A percentile compares a stretch with the other conserved stretches of the same genome.
Conservation (phyloP, 2,113 vertebrate genomes). For the Bagarius yarrelli region DNA sequence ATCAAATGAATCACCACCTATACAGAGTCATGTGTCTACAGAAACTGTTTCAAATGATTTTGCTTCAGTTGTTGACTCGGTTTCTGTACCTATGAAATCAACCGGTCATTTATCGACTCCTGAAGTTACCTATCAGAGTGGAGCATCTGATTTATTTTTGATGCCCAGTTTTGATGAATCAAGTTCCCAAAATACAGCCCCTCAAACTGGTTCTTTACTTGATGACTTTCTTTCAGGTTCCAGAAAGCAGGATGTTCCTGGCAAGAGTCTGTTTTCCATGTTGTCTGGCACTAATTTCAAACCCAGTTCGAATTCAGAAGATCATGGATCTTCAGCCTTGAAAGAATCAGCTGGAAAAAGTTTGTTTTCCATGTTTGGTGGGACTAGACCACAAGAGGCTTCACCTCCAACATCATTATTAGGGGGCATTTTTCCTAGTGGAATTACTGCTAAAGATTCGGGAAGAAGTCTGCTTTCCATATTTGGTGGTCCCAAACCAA, state of each 20-base stretch:
- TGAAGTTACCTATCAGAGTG: conserved; percentile 56
- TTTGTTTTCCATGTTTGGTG: conserved; percentile 58
- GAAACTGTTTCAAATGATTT: background rate
- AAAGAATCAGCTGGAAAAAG: conserved; percentile 47
- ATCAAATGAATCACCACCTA: background rate
- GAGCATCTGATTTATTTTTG: conserved; percentile 42
- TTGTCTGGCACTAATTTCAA: conserved; percentile 60
- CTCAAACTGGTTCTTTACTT: conserved; percentile 64
- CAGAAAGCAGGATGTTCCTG: conserved; percentile 48
- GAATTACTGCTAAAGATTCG: conserved; percentile 55
- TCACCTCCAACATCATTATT: conserved; percentile 53
- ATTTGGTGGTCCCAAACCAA: conserved; percentile 46
- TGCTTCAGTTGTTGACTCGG: conserved; percentile 24
- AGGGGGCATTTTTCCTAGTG: conserved; percentile 52
- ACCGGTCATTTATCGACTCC: conserved; percentile 51
- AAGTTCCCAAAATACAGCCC: conserved; percentile 51
- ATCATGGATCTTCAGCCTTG: conserved; percentile 38
- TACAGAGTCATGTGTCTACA: background rate
- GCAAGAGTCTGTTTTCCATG: conserved; percentile 73
- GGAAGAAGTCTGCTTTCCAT: conserved; percentile 57
- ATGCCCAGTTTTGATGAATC: conserved; percentile 60
- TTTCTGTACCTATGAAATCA: conserved; percentile 49
- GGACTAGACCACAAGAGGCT: conserved; percentile 50
- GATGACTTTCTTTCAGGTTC: conserved; percentile 62
- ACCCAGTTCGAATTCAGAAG: background rate